These are phyloP conservation scores for Drosophila fuyamai DNA, from an alignment of 1,140 invertebrate species.

Conservation along the genomic window DNA sequence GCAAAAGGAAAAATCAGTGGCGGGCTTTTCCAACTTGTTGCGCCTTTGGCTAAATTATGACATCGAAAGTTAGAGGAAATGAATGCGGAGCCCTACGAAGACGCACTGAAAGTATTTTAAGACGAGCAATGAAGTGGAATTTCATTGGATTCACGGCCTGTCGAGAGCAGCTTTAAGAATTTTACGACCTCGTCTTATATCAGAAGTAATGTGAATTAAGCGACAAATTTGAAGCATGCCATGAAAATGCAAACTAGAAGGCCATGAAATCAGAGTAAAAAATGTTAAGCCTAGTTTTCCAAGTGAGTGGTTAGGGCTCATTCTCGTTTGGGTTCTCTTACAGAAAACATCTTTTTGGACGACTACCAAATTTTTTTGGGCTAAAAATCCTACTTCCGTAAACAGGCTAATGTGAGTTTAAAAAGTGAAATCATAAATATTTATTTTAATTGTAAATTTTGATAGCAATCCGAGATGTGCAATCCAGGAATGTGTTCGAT, in stretches of 20 bases:
- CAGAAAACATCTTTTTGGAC: conserved; percentile 43
- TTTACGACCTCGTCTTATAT: too few relatives aligned
- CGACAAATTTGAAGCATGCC: background rate
- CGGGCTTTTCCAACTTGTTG: conserved; percentile 49
- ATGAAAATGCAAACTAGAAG: background rate
- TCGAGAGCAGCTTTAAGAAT: background rate
- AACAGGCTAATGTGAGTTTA: conserved; percentile 62
- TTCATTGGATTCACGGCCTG: conserved; percentile 42
- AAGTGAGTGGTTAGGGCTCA: conserved; percentile 2
- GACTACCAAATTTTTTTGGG: conserved; percentile 36
- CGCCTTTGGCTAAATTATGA: conserved; percentile 55
- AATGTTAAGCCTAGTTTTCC: background rate
- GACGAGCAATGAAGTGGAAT: conserved; percentile 60
- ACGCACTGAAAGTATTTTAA: conserved; percentile 45
- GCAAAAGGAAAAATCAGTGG: conserved; percentile 22
- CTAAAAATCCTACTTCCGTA: conserved; percentile 60
- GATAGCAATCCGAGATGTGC: conserved; percentile 40
- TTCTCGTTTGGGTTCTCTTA: conserved; percentile 37
- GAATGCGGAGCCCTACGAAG: conserved; percentile 13
- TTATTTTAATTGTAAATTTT: too few relatives aligned
- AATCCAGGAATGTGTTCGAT: conserved; percentile 64
- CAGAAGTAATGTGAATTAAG: too few relatives aligned
- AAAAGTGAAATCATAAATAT: too few relatives aligned
- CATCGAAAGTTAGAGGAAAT: conserved; percentile 12
- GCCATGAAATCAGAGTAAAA: conserved; percentile 7